A percentile compares a stretch with the other conserved stretches of the same genome.
Conservation (phyloP, 2,888 invertebrate genomes). For the Synergus umbraculus region DNA sequence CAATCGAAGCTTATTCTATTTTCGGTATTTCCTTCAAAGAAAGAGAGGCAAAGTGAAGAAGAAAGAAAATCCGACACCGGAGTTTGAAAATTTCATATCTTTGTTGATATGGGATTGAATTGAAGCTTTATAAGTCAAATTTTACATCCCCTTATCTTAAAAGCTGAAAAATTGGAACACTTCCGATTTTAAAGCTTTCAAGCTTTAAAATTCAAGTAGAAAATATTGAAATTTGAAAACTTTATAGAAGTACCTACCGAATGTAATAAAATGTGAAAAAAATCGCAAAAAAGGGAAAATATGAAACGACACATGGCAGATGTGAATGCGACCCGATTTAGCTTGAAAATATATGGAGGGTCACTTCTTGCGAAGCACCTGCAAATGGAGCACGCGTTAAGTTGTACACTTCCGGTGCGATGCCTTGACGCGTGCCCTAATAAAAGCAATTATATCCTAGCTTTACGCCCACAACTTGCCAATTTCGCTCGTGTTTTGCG, state of each 20-base stretch:
- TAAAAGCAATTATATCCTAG: conserved; percentile 61
- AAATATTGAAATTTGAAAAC: neutral
- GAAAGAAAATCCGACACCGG: neutral
- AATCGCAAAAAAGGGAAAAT: neutral
- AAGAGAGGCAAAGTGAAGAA: neutral
- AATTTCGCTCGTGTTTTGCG: conserved; percentile 49
- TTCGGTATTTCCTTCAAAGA: neutral
- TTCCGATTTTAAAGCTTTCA: too few species aligned
- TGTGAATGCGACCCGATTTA: neutral
- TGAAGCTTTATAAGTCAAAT: neutral
- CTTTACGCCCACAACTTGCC: conserved; percentile 59
- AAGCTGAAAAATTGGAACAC: too few species aligned
- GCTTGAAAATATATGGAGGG: conserved; percentile 27
- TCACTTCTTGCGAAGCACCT: conserved; percentile 59
- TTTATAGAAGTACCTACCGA: neutral
- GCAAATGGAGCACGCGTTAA: conserved; percentile 61
- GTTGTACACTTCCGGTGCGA: conserved; percentile 65
- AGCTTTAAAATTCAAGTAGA: neutral
- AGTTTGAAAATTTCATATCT: neutral
- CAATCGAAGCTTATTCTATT: neutral
- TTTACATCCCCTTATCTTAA: neutral
- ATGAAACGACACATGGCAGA: neutral
- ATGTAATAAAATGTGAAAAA: neutral
- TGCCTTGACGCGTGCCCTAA: conserved; percentile 67
- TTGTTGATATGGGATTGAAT: too few species aligned